Base-by-base conservation (phyloP, 2,113 vertebrate species). In the Octodon degus region DNA sequence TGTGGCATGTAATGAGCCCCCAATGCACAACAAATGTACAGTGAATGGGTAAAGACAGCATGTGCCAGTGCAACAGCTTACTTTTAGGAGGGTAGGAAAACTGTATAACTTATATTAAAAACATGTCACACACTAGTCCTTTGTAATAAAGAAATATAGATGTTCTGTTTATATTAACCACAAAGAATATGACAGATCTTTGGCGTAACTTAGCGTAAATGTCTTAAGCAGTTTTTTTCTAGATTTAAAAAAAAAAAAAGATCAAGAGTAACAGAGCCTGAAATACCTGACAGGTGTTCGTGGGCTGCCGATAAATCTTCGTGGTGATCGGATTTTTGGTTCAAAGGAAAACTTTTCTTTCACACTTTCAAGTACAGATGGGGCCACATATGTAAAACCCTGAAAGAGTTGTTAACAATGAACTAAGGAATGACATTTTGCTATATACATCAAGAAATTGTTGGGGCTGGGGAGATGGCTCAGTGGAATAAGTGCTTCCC, bases 331-430 rank as follows among this genome's bases (percentile, higher is more conserved):
- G 77, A 99, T 99, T 99, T 99, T 99, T 99, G 99, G 99, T 99
- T 99, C 99, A 97, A 99, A 99, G 80, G 99, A 99, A 98, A 99
- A 99, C 98, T 99, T 99, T 98, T 99, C 99, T 98, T 99, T 99
- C 85, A 99, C 98, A 0, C 99, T 99, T 99, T 99, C 99, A 97
- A 99, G 99, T 98, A 99, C 99, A 96, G 99, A 99, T 92, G 99
- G 99, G 98, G 99, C 99, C 98, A 99, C 99, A 22, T 99, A 99
- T 2, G 99, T 99, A 97, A 99, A 99, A 98, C 99, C 99, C 99
- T 99, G 98, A 85, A 98, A 97, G 43, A 98, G 19, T 32, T 4
- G 7, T 81, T 81, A 98, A 93, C 16, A 95, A 43, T 77, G 37
- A 62, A 86, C 83, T 92, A 67, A 40, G 95, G 60, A 79, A 95